Evolutionary conservation across 2,888 invertebrate species (phyloP).

Genomic region (Nemoura dubitans): DNA sequence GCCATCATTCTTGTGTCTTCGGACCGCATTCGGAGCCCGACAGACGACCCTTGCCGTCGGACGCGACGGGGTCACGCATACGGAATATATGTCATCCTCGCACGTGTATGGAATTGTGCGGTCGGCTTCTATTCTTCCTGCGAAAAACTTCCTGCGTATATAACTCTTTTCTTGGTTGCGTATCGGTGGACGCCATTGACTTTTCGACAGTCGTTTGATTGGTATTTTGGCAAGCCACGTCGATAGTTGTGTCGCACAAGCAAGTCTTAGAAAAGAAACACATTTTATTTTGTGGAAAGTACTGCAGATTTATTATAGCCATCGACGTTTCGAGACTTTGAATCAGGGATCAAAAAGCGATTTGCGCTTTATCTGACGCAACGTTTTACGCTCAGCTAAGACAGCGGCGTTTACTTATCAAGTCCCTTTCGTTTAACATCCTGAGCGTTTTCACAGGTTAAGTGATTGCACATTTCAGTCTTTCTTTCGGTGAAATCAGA

Average conservation of each 20-base stretch:
- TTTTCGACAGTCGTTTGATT: not conserved
- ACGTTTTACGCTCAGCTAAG: not conserved
- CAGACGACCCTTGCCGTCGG: not conserved
- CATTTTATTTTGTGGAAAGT: not conserved
- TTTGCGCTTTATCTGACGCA: not conserved
- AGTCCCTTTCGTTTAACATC: not conserved
- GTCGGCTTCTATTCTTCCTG: not conserved
- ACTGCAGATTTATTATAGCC: not conserved
- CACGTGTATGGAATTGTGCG: not conserved
- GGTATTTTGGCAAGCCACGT: not conserved
- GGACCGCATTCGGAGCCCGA: not conserved
- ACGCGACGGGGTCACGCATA: not conserved
- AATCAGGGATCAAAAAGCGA: slow-evolving; percentile 5
- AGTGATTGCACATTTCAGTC: not conserved
- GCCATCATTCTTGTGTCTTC: not conserved
- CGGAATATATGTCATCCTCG: not conserved
- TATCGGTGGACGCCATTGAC: not conserved
- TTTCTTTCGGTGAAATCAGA: not conserved
- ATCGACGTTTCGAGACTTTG: not conserved
- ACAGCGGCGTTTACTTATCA: not conserved
- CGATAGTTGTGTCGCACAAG: not conserved
- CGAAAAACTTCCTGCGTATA: not conserved
- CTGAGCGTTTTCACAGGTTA: not conserved
- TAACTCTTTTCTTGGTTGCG: not conserved
- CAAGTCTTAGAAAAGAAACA: slow-evolving; percentile 3